Evolutionary conservation across 2,797 vertebrate species (phyloP).

Genomic region (Melanotaenia parkinsoni): DNA sequence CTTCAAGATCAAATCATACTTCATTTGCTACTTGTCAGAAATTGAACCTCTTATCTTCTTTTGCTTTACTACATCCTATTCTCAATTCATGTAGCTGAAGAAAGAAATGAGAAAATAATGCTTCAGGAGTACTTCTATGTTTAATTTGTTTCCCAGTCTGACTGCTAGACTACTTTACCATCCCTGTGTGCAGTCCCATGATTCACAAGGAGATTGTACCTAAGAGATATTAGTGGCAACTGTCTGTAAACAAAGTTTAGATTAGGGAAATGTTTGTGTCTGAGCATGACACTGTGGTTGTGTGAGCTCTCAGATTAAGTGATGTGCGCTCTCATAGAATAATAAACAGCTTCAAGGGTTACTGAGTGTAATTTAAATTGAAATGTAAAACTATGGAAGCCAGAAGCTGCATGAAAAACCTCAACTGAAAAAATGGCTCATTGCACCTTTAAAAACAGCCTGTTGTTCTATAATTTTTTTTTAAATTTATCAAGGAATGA

Average conservation of each 20-base stretch:
- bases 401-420: background rate
- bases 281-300: background rate
- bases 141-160: too few species aligned
- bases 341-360: background rate
- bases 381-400: background rate
- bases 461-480: background rate
- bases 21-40: background rate
- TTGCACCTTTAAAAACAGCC: background rate
- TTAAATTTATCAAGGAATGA: background rate
- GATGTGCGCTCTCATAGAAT: background rate
- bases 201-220: too few species aligned
- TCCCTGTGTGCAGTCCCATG: too few species aligned
- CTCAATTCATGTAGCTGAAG: background rate
- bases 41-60: background rate
- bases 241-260: too few species aligned
- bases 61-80: background rate
- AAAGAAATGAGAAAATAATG: background rate
- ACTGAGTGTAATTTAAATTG: background rate
- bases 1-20: too few species aligned
- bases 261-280: too few species aligned
- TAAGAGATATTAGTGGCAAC: too few species aligned
- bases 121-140: too few species aligned
- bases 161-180: too few species aligned
- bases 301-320: background rate
- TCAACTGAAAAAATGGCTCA: background rate